Base-by-base conservation (phyloP, 2,888 invertebrate genomes). In the Athalia rosae region DNA sequence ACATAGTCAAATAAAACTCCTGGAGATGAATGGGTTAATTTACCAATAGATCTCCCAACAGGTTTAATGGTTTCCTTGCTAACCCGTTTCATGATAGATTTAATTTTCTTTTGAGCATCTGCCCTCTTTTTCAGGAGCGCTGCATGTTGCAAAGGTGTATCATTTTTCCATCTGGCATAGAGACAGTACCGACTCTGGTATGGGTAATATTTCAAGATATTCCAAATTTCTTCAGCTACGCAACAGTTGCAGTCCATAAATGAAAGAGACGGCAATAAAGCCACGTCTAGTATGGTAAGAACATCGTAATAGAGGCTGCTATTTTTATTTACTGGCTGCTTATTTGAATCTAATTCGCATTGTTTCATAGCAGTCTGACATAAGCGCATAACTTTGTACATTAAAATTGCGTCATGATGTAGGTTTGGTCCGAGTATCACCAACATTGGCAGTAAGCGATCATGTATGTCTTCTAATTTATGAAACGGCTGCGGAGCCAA, bases 31-130 rank as follows among this genome's bases (percentile, higher is more conserved):
- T 99, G 99, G 45, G 98, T 97, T 50, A 99, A 92, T 91, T 99
- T 99, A 11, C 99, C 99, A 81, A 99, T 96, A 67, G 96, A 94
- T 79, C 99, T 93, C 0, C 99, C 99, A 79, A 98, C 96, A 1
- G 97, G 97, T 90, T 99, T 99, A 5, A 99, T 97, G 86, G 98
- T 99, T 89, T 99, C 99, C 89, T 99, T 99, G 84, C 98, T 98
- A 56, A 98, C 97, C 80, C 96, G 94, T 91, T 99, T 99, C 97
- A 99, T 98, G 56, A 99, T 95, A 82, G 97, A 97, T 88, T 98
- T 98, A 67, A 98, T 96, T 86, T 96, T 94, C 87, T 98, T 98
- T 82, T 97, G 93, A 0, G 96, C 95, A 87, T 97, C 96, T 0
- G 97, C 98, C 61, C 96, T 93, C 53, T 96, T 95, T 28, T 95